These are phyloP conservation scores for Netelia fuscicornis DNA, from an alignment of 2,888 invertebrate species.

Conservation along the genomic window DNA sequence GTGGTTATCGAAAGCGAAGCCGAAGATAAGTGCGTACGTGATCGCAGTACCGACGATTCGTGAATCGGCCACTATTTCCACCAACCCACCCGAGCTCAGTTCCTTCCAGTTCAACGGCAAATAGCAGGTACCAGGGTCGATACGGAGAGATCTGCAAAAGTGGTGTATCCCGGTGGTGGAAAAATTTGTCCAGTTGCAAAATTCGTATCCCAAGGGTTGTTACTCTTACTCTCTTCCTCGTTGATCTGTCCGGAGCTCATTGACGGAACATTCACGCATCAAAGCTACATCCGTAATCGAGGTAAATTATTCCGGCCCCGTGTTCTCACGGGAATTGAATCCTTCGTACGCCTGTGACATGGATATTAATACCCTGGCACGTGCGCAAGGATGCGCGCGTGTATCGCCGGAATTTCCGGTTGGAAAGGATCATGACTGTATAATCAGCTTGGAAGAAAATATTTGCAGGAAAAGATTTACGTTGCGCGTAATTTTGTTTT, in stretches of 20 bases:
- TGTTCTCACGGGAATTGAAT: slow-evolving; percentile 43
- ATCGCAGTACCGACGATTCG: slow-evolving; percentile 66
- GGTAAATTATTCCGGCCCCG: slow-evolving; percentile 45
- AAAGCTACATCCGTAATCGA: slow-evolving; percentile 41
- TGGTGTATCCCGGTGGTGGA: slow-evolving; percentile 14
- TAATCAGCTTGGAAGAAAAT: neutral
- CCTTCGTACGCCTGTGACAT: neutral
- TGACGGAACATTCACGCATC: slow-evolving; percentile 45
- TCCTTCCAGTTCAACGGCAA: slow-evolving; percentile 20
- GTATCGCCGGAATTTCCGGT: slow-evolving; percentile 37
- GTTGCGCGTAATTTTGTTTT: neutral
- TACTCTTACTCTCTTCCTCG: slow-evolving; percentile 23
- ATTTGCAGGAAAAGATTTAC: slow-evolving; percentile 6
- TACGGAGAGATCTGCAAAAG: slow-evolving; percentile 40
- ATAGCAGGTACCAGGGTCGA: slow-evolving; percentile 44
- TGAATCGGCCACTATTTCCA: slow-evolving; percentile 34
- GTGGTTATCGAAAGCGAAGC: slow-evolving; percentile 70
- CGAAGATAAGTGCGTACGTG: slow-evolving; percentile 71
- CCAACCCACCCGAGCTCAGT: neutral
- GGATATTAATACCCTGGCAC: slow-evolving; percentile 16
- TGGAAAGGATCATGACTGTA: neutral
- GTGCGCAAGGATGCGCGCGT: neutral
- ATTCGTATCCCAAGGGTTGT: slow-evolving; percentile 41
- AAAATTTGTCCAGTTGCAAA: too few relatives aligned
- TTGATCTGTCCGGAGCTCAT: slow-evolving; percentile 16